phyloP scores from a whole-genome alignment of 2,888 invertebrate species.

The Nephrotoma guestfalica region DNA sequence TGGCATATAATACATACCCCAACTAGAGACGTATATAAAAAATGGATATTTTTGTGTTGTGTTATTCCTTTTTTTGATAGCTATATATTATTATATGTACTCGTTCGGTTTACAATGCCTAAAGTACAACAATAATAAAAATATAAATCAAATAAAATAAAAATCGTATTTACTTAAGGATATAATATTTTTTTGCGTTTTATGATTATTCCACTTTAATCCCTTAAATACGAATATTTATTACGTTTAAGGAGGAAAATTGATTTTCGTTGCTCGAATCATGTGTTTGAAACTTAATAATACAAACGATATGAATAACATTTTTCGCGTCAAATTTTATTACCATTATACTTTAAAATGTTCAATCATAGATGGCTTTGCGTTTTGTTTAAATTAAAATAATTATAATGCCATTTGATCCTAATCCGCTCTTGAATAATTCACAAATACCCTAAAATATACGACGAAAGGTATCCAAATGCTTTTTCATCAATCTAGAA shows the following conservation, averaged over 20 bases:
- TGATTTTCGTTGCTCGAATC: not conserved
- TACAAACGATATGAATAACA: no score
- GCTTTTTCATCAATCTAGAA: not conserved
- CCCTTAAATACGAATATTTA: not conserved
- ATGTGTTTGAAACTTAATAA: no score
- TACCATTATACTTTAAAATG: not conserved
- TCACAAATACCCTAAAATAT: not conserved
- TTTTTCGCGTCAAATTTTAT: not conserved
- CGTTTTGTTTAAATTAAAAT: not conserved
- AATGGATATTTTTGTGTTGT: not conserved
- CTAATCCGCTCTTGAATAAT: not conserved
- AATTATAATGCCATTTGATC: not conserved
- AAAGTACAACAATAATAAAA: not conserved
- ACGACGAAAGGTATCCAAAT: not conserved
- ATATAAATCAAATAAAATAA: not conserved
- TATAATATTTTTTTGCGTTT: not conserved
- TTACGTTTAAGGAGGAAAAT: not conserved
- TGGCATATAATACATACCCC: not conserved
- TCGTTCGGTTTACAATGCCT: not conserved
- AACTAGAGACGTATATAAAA: not conserved
- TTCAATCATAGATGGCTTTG: not conserved
- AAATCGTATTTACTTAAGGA: not conserved
- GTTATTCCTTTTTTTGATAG: not conserved
- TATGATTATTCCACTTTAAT: not conserved
- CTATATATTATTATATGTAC: not conserved